A percentile compares a stretch with the other conserved stretches of the same genome.
phyloP scores from a whole-genome alignment of 1,140 invertebrate genomes.

The Planococcus citri region DNA sequence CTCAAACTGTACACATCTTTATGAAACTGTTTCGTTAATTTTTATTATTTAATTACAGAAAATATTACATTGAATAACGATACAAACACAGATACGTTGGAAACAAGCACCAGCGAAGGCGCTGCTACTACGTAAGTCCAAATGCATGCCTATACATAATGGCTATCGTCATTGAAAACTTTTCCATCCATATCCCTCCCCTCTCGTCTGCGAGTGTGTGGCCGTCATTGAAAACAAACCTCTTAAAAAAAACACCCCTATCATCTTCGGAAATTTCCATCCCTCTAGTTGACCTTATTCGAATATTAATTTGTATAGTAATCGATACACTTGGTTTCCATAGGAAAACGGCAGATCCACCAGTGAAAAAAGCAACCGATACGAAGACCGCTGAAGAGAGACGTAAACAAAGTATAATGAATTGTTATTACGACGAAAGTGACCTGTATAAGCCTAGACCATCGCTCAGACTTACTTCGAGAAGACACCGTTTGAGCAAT shows the following conservation, averaged over 20 bases:
- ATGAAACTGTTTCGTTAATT: too few species aligned
- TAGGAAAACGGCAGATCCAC: neutral
- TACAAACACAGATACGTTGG: neutral
- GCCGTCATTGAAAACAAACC: too few species aligned
- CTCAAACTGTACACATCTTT: too few species aligned
- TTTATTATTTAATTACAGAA: too few species aligned
- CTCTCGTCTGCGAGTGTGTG: too few species aligned
- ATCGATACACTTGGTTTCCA: neutral
- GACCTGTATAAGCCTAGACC: slow-evolving; percentile 55
- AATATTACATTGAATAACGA: neutral
- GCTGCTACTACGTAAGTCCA: neutral
- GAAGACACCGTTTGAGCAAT: slow-evolving; percentile 37
- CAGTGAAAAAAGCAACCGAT: neutral
- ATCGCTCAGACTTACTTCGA: slow-evolving; percentile 38
- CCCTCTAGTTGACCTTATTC: neutral
- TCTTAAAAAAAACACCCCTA: too few species aligned
- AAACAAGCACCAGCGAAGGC: neutral
- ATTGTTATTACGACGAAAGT: slow-evolving; percentile 43
- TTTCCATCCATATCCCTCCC: too few species aligned
- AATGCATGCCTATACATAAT: too few species aligned
- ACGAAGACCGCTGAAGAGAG: neutral
- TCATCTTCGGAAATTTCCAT: too few species aligned
- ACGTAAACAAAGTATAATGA: neutral
- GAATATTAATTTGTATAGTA: neutral
- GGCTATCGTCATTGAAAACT: too few species aligned